Conservation (phyloP, 2,797 vertebrate genomes). For the Hafferia zeledoni region DNA sequence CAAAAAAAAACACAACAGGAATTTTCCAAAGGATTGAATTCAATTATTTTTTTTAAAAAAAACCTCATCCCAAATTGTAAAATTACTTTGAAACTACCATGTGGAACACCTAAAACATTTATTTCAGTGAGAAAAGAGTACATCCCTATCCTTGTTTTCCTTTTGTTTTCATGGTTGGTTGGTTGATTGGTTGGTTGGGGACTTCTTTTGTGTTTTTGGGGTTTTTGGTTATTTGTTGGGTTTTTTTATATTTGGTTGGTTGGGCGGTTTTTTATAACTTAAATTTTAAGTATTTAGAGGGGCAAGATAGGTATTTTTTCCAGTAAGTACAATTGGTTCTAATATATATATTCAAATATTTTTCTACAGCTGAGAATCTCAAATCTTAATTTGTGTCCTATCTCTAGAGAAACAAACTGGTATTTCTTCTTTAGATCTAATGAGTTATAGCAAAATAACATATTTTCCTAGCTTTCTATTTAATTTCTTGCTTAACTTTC, state of each 20-base stretch:
- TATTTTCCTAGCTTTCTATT: background rate
- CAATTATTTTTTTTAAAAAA: too few relatives aligned
- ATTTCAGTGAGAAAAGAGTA: background rate
- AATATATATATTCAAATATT: background rate
- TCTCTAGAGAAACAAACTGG: background rate
- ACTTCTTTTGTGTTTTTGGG: background rate
- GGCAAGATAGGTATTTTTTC: background rate
- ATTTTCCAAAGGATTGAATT: background rate
- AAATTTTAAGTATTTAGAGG: background rate
- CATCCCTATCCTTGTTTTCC: accelerated
- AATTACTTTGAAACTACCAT: background rate
- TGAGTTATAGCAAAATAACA: background rate
- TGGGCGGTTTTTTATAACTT: background rate
- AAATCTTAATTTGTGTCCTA: background rate
- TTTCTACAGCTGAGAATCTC: background rate
- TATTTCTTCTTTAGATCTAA: background rate
- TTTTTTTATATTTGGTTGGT: background rate
- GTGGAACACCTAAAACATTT: background rate
- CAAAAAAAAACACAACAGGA: accelerated
- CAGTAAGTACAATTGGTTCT: background rate
- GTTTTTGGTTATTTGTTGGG: background rate
- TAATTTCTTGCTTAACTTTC: background rate
- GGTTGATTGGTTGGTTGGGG: background rate
- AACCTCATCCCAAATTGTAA: background rate
- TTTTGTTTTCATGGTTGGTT: background rate